These are phyloP conservation scores for Bombus confusus DNA, from an alignment of 1,140 invertebrate species.

Conservation along the genomic window DNA sequence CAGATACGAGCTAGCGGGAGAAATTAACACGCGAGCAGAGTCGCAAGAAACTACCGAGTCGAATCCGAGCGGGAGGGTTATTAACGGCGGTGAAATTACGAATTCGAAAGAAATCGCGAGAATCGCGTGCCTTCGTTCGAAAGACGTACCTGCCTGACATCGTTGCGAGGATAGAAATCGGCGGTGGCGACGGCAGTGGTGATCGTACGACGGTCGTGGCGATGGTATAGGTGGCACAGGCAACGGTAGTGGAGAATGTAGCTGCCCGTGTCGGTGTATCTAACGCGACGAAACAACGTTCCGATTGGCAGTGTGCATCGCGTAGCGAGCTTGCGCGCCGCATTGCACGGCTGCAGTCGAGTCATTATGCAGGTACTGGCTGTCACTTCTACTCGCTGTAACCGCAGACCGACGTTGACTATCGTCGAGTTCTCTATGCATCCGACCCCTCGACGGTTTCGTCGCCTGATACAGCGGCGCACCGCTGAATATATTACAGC, in stretches of 20 bases:
- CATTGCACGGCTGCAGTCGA: slow-evolving; percentile 73
- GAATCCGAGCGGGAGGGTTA: background rate
- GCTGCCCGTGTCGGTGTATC: background rate
- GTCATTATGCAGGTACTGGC: slow-evolving; percentile 76
- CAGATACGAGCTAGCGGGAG: background rate
- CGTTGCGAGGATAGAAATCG: slow-evolving; percentile 13
- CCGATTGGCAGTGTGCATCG: slow-evolving; percentile 48
- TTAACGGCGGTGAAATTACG: background rate
- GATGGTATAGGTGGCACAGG: background rate
- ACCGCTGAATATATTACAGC: slow-evolving; percentile 62
- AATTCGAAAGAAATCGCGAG: slow-evolving; percentile 26
- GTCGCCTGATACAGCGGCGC: slow-evolving; percentile 39
- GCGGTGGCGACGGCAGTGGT: background rate
- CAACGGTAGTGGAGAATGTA: background rate
- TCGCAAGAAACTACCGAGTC: background rate
- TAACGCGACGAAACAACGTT: slow-evolving; percentile 29
- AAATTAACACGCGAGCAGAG: slow-evolving; percentile 11
- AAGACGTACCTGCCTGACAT: background rate
- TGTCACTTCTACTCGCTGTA: slow-evolving; percentile 67
- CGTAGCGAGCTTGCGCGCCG: slow-evolving; percentile 66
- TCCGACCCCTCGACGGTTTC: slow-evolving; percentile 41
- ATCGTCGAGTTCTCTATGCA: slow-evolving; percentile 51
- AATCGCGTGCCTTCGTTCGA: slow-evolving; percentile 11
- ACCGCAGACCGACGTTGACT: slow-evolving; percentile 68
- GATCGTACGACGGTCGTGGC: background rate